Percentiles rank a stretch among this genome's conserved stretches.
Conservation (phyloP, 92 coral and sea anemone genomes). For the Scolanthus callimorphus region DNA sequence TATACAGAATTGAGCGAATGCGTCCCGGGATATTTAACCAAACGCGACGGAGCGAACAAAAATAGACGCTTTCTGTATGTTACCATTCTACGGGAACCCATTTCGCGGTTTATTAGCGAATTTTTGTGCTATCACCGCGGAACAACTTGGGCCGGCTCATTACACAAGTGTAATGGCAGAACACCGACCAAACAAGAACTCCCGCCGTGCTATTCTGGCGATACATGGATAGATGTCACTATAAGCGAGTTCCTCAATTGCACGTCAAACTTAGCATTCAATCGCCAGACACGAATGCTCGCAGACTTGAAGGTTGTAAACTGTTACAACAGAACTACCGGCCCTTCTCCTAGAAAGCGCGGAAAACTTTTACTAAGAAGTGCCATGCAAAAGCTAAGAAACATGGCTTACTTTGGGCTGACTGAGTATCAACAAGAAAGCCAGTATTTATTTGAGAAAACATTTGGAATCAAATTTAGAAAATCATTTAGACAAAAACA, state of each 20-base stretch:
- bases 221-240: conserved; percentile 74
- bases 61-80: conserved; percentile 71
- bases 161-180: conserved; percentile 70
- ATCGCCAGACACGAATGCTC: conserved; percentile 89
- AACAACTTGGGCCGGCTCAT: conserved; percentile 80
- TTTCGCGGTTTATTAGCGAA: conserved; percentile 82
- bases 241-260: conserved; percentile 61
- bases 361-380: conserved; percentile 68
- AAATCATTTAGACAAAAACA: conserved; percentile 57
- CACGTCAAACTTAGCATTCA: conserved; percentile 75
- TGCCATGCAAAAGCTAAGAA: conserved; percentile 72
- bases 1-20: conserved; percentile 84
- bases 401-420: conserved; percentile 91
- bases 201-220: conserved; percentile 78
- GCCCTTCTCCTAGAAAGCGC: conserved; percentile 48
- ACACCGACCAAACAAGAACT: conserved; percentile 58
- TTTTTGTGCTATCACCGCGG: conserved; percentile 87
- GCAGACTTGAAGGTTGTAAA: conserved; percentile 75
- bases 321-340: conserved; percentile 60
- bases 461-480: conserved; percentile 76
- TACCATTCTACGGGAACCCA: conserved; percentile 84
- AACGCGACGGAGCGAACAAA: conserved; percentile 39
- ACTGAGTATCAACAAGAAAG: conserved; percentile 85
- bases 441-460: conserved; percentile 87
- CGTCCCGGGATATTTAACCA: conserved; percentile 60